phyloP scores from a whole-genome alignment of 2,797 vertebrate genomes.

The Coendou prehensilis region DNA sequence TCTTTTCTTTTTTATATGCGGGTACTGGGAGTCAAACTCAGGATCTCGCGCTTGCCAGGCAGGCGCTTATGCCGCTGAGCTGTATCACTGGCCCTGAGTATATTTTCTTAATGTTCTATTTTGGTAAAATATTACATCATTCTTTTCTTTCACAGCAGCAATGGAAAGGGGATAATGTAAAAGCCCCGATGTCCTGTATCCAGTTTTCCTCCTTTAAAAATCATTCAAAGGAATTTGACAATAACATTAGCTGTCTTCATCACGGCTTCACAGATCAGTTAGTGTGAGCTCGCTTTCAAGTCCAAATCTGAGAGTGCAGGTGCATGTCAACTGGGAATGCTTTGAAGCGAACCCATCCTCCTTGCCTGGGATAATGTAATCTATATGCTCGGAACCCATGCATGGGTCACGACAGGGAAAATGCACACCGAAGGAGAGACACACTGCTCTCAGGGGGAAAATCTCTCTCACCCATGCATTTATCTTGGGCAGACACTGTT shows the following conservation, averaged over 20 bases:
- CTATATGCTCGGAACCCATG: slow-evolving; percentile 52
- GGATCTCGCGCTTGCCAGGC: too few relatives aligned
- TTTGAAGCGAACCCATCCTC: slow-evolving; percentile 72
- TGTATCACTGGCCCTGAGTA: too few relatives aligned
- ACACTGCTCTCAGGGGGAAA: slow-evolving; percentile 60
- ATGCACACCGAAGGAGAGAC: not conserved
- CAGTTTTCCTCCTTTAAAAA: slow-evolving; percentile 67
- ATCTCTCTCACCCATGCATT: slow-evolving; percentile 33
- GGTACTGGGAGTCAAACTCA: too few relatives aligned
- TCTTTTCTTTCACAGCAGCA: slow-evolving; percentile 8
- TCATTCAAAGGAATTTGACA: slow-evolving; percentile 62
- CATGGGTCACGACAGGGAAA: slow-evolving; percentile 58
- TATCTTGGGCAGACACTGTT: slow-evolving; percentile 74
- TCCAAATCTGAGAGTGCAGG: slow-evolving; percentile 63
- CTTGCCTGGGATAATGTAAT: slow-evolving; percentile 73
- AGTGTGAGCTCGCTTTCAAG: slow-evolving; percentile 73
- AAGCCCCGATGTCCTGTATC: slow-evolving; percentile 53
- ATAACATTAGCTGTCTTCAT: slow-evolving; percentile 22
- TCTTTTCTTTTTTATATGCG: too few relatives aligned
- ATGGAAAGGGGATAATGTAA: slow-evolving; percentile 7
- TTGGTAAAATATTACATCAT: slow-evolving; percentile 34
- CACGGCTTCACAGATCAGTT: slow-evolving; percentile 38
- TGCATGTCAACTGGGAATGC: slow-evolving; percentile 35
- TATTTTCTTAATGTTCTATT: slow-evolving; percentile 4
- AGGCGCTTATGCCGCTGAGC: too few relatives aligned